Evolutionary conservation across 2,888 invertebrate genomes (phyloP), one percentile per base, ranked within the genome.

Genomic region (Orchesella flavescens): DNA sequence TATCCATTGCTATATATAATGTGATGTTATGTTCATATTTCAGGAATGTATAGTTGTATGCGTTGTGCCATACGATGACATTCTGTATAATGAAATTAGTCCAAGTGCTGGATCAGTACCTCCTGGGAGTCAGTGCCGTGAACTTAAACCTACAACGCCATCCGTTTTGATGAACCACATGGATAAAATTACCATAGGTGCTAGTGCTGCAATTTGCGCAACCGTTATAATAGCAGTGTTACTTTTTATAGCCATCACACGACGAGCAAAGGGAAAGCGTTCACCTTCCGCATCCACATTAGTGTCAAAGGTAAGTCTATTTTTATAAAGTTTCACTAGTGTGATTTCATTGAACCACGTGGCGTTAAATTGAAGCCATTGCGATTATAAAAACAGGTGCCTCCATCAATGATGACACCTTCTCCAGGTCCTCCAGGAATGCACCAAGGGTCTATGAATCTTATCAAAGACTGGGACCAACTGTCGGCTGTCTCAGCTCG

Each of bases 31-130:
- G 34, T 34, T 34, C 3, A 34, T 34, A 34, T 7, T 90, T 55
- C 91, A 96, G 94, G 97, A 97, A 92, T 97, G 97, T 90, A 95
- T 97, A 87, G 94, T 97, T 86, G 97, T 97, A 85, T 97, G 97
- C 91, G 97, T 97, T 82, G 95, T 97, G 88, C 96, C 96, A 76
- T 91, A 96, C 88, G 96, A 96, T 91, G 96, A 96, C 90, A 85
- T 89, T 74, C 84, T 88, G 9, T 88, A 87, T 86, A 88, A 88
- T 73, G 87, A 86, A 84, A 87, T 86, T 68, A 89, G 79, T 76
- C 87, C 87, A 0, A 88, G 87, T 80, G 89, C 94, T 93, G 87
- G 95, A 96, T 85, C 96, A 95, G 69, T 95, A 94, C 91, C 92
- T 93, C 84, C 97, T 96, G 91, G 88, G 72, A 88, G 88, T 78